Conservation (phyloP, 2,113 vertebrate species). For the Lichenostomus cassidix region DNA sequence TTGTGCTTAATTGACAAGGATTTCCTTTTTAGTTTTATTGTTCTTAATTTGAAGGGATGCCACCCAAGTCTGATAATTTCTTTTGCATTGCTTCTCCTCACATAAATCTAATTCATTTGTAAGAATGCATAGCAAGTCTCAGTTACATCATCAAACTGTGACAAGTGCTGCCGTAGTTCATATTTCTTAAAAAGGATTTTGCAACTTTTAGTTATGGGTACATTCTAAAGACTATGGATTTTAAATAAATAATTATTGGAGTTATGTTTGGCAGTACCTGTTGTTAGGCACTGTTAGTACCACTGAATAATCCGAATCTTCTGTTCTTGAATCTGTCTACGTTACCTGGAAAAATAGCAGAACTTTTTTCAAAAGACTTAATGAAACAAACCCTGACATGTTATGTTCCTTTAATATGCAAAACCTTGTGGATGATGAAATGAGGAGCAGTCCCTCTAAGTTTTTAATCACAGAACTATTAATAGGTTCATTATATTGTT, state of each 20-base stretch:
- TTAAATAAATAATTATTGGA: not conserved
- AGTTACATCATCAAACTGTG: not conserved
- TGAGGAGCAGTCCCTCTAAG: not conserved
- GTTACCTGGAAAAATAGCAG: not conserved
- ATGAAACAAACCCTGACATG: not conserved
- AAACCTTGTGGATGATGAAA: not conserved
- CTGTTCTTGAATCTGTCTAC: not conserved
- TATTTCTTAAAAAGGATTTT: not conserved
- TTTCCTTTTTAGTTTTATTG: not conserved
- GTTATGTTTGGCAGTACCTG: not conserved
- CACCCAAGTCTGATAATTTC: not conserved
- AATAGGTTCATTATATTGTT: not conserved
- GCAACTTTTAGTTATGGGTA: not conserved
- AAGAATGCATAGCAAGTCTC: not conserved
- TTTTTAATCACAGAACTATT: not conserved
- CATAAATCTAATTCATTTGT: not conserved
- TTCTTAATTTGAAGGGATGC: not conserved
- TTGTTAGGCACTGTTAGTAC: not conserved
- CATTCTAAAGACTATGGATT: not conserved
- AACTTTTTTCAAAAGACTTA: not conserved
- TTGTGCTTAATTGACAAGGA: not conserved
- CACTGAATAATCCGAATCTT: not conserved
- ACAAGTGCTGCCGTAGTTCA: not conserved
- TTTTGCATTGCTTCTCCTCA: not conserved
- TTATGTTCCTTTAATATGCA: not conserved